Evolutionary conservation across 2,888 invertebrate species (phyloP), one percentile per base, ranked within the genome.

Genomic region (Mystacides longicornis): DNA sequence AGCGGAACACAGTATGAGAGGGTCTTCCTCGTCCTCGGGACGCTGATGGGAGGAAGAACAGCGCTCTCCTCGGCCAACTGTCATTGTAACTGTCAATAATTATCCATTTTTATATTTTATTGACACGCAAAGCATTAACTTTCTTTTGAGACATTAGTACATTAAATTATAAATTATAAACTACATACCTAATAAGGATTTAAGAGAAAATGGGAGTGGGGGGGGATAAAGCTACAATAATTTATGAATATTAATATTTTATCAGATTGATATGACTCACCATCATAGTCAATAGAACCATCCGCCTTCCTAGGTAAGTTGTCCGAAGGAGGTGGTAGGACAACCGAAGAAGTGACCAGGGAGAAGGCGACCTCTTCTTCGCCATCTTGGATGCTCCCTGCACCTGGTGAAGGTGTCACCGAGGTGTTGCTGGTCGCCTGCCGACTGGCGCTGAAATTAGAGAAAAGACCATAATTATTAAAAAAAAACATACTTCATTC

Each of bases 261-360:
- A 43, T 11, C 4, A 43, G 7, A 43, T 14, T 18, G 14, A 16
- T 43, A n/a, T n/a, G 42, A 63, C 73, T 72, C 65, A 86, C 86
- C 86, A 73, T 90, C 90, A 67, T 89, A 90, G 72, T 90, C 89
- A 62, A 90, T 80, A 60, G 83, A 83, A 56, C 87, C 88, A 66
- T 87, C 86, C 46, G 81, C 78, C 52, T 80, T 81, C 52, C 78
- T 73, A 46, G 81, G 81, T 60, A 74, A 72, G 11, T 33, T n/a
- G 33, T 50, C 37, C 4, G 54, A 21, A 2, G 57, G 37, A 64
- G 74, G 71, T 55, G 68, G 61, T 65, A 71, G 37, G 37, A 14
- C 37, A n/a, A 16, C 37, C 3, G 37, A 16, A n/a, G 37, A 37
- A n/a, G 14, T 7, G 37, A 3, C 68, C 72, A 63, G 72, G 74